Base-by-base conservation (phyloP, 2,888 invertebrate genomes). In the Chymomyza fuscimana region DNA sequence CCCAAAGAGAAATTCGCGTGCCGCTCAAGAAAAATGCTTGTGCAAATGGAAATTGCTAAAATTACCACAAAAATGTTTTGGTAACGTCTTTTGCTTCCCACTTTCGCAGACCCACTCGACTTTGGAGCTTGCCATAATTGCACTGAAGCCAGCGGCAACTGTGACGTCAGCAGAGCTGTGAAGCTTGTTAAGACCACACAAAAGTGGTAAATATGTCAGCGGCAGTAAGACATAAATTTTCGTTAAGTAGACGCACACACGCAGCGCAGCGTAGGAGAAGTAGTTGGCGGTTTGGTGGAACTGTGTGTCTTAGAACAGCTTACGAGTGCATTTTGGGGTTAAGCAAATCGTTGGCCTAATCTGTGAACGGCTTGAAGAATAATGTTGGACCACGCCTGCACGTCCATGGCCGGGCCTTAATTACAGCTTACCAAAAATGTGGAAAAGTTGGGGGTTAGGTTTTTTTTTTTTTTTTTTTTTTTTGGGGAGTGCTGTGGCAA, bases 131-230 rank as follows among this genome's bases (percentile, higher is more conserved):
- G 75, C 80, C 77, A 77, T 79, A 77, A 79, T 79, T 79, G 78
- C 78, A 78, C 61, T 61, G 51, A 40, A 36, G 60, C 32, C 16
- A 46, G 16, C 46, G 12, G 9, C 29, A 5, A n/a, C 22, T 52
- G 67, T 3, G 22, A 46, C 54, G 22, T 19, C 54, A 54, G 54
- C 54, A 19, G 10, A 4, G 15, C 36, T 54, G 51, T 51, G 10
- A 4, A 16, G 29, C 54, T 52, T 64, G 54, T 64, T 64, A 64
- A 22, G 50, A 59, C 50, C 69, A 60, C 63, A 60, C 83, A 83
- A 87, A 88, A 88, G 88, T 86, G 86, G 86, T 87, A 86, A 86
- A 86, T 88, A 88, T 86, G 86, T 86, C 86, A 88, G 89, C 89
- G 77, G 84, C 89, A 86, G 86, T 71, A 70, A 76, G 75, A 86